Evolutionary conservation across 2,888 invertebrate genomes (phyloP).

Genomic region (Molorchus minor): DNA sequence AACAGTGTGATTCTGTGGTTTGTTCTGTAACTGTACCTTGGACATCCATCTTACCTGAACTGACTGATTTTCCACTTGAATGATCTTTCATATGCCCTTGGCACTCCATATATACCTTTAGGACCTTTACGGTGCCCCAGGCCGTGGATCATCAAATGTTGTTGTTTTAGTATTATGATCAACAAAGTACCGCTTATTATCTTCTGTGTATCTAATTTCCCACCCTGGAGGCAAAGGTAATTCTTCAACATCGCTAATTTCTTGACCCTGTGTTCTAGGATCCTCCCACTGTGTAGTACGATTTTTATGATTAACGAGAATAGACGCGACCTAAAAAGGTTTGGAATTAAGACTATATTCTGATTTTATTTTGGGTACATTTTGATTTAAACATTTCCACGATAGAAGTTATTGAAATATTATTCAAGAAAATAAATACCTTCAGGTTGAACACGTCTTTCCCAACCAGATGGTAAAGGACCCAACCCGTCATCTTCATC

Average conservation of each 20-base stretch:
- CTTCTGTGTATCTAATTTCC: constrained; percentile 97
- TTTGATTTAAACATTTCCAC: background rate
- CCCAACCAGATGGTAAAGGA: constrained; percentile 96
- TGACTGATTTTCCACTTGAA: constrained; percentile 99
- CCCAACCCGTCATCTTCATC: constrained; percentile 83
- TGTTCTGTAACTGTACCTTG: no score
- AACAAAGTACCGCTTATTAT: constrained; percentile 96
- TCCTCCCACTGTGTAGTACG: constrained; percentile 99
- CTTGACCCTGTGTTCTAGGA: constrained; percentile 94
- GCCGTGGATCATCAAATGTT: constrained; percentile 89
- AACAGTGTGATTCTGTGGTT: no score
- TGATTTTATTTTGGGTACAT: no score
- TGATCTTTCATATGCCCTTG: constrained; percentile 94
- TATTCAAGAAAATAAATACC: no score
- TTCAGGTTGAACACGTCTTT: constrained; percentile 91
- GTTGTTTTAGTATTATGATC: constrained; percentile 98
- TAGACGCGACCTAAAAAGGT: constrained; percentile 76
- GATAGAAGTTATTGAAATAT: background rate
- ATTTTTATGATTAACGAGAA: constrained; percentile 98
- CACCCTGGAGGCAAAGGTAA: constrained; percentile 94
- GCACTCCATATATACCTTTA: constrained; percentile 95
- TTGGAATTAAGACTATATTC: no score
- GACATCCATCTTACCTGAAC: constrained; percentile 65
- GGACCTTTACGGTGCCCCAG: constrained; percentile 88
- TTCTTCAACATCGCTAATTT: constrained; percentile 76